Conservation (phyloP, 2,888 invertebrate genomes). For the Alsophila aescularia region DNA sequence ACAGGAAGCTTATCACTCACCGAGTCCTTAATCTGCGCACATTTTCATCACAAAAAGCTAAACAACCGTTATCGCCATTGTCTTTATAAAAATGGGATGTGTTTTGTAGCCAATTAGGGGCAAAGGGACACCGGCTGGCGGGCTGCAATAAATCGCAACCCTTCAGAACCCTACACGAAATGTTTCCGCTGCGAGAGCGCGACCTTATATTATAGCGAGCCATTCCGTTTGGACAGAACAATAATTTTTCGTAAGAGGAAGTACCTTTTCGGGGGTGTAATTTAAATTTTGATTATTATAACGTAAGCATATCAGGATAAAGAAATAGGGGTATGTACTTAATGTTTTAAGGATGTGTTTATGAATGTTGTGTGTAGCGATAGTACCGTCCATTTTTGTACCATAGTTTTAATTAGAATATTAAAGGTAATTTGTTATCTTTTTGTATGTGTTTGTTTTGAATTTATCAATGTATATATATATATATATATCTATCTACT, state of each 20-base stretch:
- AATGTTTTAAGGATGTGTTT: neutral
- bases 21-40: conserved; percentile 34
- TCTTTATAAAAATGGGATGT: conserved; percentile 72
- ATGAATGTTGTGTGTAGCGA: neutral
- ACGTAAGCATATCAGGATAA: conserved; percentile 7
- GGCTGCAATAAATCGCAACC: conserved; percentile 82
- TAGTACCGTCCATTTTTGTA: too few species aligned
- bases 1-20: conserved; percentile 23
- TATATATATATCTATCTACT: too few species aligned
- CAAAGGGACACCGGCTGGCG: conserved; percentile 72
- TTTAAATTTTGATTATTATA: conserved; percentile 30
- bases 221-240: conserved; percentile 25
- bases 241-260: conserved; percentile 37
- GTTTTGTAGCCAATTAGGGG: conserved; percentile 83
- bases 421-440: too few species aligned
- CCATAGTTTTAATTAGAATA: too few species aligned
- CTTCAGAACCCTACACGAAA: conserved; percentile 71
- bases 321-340: conserved; percentile 17
- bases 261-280: conserved; percentile 28
- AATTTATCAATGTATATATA: too few species aligned
- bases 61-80: conserved; percentile 62
- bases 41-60: conserved; percentile 38
- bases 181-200: conserved; percentile 64
- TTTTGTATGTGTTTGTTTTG: too few species aligned
- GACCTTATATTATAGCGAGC: conserved; percentile 23